These are phyloP conservation scores for Myotis brandtii DNA, from an alignment of 2,113 vertebrate species.

Conservation along the genomic window DNA sequence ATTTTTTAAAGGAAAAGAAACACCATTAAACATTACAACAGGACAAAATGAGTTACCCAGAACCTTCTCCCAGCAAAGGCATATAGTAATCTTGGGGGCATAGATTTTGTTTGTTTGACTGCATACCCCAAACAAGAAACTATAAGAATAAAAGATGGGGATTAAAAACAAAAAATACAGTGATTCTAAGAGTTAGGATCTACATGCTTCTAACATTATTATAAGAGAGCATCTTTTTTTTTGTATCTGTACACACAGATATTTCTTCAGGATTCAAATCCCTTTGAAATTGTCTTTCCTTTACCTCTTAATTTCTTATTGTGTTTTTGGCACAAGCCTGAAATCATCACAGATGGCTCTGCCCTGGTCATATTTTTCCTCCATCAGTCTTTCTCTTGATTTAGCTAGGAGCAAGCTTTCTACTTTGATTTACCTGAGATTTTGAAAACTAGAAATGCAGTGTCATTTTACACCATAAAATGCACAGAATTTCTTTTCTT, in stretches of 20 bases:
- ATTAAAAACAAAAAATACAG: constrained; percentile 6
- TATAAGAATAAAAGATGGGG: not conserved
- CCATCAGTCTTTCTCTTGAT: constrained; percentile 25
- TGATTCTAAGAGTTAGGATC: not conserved
- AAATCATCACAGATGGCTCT: constrained; percentile 60
- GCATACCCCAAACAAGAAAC: not conserved
- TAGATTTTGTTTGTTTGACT: not conserved
- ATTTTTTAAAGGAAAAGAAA: not conserved
- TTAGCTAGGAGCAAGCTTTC: constrained; percentile 15
- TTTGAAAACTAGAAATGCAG: constrained; percentile 59
- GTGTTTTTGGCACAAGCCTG: constrained; percentile 48
- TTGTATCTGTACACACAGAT: constrained; percentile 67
- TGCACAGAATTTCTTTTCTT: not conserved
- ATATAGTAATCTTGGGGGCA: not conserved
- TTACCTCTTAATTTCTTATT: constrained; percentile 77
- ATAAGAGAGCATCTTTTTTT: not conserved
- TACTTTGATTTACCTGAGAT: constrained; percentile 32
- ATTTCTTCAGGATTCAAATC: constrained; percentile 67
- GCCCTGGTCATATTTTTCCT: constrained; percentile 11
- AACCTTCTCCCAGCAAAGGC: not conserved
- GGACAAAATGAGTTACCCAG: not conserved
- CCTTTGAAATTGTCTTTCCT: constrained; percentile 71
- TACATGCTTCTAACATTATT: not conserved
- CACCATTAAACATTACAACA: constrained; percentile 1
- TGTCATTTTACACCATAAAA: constrained; percentile 41